Percentiles rank a stretch among this genome's conserved stretches.
Conservation (phyloP, 2,113 vertebrate species). For the Lophotis ruficrista region DNA sequence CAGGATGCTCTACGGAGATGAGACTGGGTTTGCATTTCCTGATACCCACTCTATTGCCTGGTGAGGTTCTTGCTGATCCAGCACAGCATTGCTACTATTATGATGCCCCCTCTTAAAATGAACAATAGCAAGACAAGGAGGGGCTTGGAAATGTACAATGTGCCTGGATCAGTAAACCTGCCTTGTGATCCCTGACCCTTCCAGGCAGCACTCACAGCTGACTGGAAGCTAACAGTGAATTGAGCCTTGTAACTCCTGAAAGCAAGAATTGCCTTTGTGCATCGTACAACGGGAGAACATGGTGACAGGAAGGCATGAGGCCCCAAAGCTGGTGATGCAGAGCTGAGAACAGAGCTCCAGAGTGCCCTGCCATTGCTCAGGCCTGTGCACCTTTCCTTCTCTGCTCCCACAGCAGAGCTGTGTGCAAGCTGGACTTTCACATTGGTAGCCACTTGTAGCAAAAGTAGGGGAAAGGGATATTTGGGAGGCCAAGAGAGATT, state of each 20-base stretch:
- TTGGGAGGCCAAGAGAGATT: neutral
- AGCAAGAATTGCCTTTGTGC: neutral
- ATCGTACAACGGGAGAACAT: accelerated
- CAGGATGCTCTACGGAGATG: neutral
- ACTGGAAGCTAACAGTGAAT: neutral
- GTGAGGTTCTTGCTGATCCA: neutral
- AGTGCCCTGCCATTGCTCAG: neutral
- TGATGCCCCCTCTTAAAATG: neutral
- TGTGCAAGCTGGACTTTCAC: neutral
- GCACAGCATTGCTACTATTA: neutral
- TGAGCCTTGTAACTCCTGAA: neutral
- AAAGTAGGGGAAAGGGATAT: neutral
- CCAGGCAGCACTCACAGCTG: neutral
- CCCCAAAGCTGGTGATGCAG: neutral
- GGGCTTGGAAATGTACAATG: neutral
- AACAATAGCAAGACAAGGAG: neutral
- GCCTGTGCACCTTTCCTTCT: neutral
- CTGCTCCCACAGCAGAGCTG: neutral
- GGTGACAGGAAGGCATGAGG: neutral
- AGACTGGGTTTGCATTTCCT: neutral
- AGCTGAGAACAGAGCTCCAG: neutral
- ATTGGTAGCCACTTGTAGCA: neutral
- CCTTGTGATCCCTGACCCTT: neutral
- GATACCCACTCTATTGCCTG: neutral
- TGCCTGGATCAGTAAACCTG: neutral